Evolutionary conservation across 2,888 invertebrate species (phyloP), one percentile per base, ranked within the genome.

Genomic region (Sepiola atlantica): DNA sequence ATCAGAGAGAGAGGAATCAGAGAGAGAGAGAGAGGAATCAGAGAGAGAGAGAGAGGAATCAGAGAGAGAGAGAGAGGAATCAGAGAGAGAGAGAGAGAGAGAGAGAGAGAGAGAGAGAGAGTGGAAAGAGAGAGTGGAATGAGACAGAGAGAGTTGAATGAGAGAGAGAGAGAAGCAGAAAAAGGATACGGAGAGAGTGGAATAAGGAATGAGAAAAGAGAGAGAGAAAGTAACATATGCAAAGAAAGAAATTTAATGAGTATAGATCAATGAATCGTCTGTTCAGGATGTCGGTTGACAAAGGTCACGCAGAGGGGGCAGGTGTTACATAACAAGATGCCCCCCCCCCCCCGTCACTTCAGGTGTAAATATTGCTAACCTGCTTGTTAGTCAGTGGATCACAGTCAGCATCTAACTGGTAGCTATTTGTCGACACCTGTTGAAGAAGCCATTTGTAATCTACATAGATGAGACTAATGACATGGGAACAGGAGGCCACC

Each of bases 401-500:
- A 32, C 77, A 77, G 77, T n/a, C 77, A 77, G 77, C 77, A 77
- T 77, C 77, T 77, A 77, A 77, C 77, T 24, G 24, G 24, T 77
- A 77, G 77, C 77, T 77, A 77, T n/a, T 77, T 77, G n/a, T n/a
- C n/a, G 77, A 77, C 77, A 77, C 77, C 32, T 77, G 77, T 77
- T 77, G 77, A 77, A 77, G 77, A 77, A 77, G n/a, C n/a, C 77
- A 77, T 77, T n/a, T 77, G 77, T 77, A 77, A 77, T 77, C 77
- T 77, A 77, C n/a, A 77, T 32, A 77, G 77, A 77, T 77, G 77
- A 77, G 77, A n/a, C n/a, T 32, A 32, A 77, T 32, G 16, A 77
- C n/a, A n/a, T n/a, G 45, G n/a, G 14, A 77, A 77, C 77, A n/a
- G 18, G n/a, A n/a, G n/a, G n/a, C 77, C n/a, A 77, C 77, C 77